Base-by-base conservation (phyloP, 1,140 invertebrate species). In the Habropoda laboriosa region DNA sequence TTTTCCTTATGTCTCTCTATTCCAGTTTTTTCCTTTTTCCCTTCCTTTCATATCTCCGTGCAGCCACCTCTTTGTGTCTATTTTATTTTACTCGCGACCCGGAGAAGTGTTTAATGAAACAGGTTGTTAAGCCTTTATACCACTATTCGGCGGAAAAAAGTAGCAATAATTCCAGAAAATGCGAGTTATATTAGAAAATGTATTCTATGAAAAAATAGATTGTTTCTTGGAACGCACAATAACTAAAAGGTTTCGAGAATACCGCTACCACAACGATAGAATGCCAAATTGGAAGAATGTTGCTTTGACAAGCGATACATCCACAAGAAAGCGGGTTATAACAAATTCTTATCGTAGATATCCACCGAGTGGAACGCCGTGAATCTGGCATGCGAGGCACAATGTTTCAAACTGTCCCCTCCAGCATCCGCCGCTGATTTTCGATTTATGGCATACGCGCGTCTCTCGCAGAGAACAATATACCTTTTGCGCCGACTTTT, bases 401-500 rank as follows among this genome's bases (percentile, higher is more conserved):
- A 71, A 57, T 80, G 42, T 80, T 58, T 75, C 30, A 70, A 75
- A 84, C 70, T 71, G 66, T 71, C 35, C 51, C 64, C 60, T 53
- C 64, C 60, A 40, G 60, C 49, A 68, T 73, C 79, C 72, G 57
- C 30, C 55, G 67, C 80, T 75, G 75, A 85, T 79, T 74, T 79
- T 78, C 64, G 75, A 86, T 86, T 86, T 86, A 85, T 71, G 79
- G 51, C 35, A 10, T 18, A 57, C 68, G 27, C 68, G 45, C 30
- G 27, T 81, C 35, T 40, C 47, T 18, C 42, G 18, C 66, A 38
- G 63, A 51, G 83, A 84, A 86, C 83, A 86, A 82, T 82, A 82
- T 78, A 61, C 58, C 79, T 70, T 64, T 57, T 60, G 51, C 67
- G 13, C 13, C 30, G 7, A 35, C 30, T 24, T 53, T 67, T 35